Evolutionary conservation across 64 coral and sea anemone species (phyloP).

Genomic region (Dendrophyllia cribrosa): DNA sequence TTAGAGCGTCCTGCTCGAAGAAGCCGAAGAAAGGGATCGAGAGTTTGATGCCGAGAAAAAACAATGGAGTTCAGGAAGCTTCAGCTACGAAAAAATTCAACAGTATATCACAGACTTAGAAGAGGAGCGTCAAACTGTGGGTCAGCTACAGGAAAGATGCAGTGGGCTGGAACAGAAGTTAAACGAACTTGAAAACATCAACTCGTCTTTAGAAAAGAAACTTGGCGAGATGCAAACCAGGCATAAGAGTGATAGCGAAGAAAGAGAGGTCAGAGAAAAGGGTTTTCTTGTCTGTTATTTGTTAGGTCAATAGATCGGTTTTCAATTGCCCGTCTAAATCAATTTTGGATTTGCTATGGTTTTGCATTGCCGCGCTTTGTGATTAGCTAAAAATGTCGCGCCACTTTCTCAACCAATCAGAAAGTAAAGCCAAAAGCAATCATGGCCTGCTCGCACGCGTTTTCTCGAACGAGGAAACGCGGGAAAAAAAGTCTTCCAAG

Average conservation of each 20-base stretch:
- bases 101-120: conserved; percentile 16
- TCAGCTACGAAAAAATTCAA: conserved; percentile 43
- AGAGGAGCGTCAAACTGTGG: conserved; percentile 31
- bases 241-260: conserved; percentile 19
- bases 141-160: conserved; percentile 40
- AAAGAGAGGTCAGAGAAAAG: conserved; percentile 3
- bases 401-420: too few species aligned
- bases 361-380: too few species aligned
- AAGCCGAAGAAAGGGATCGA: conserved; percentile 58
- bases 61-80: conserved; percentile 14
- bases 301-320: too few species aligned
- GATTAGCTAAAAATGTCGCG: too few species aligned
- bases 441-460: too few species aligned
- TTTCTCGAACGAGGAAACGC: too few species aligned
- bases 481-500: too few species aligned
- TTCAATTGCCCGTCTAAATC: too few species aligned
- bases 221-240: background rate
- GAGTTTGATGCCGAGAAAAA: conserved; percentile 38
- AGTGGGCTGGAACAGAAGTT: conserved; percentile 14
- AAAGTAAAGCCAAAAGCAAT: too few species aligned
- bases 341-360: too few species aligned
- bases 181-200: conserved; percentile 11
- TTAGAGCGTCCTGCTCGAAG: conserved; percentile 51
- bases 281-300: too few species aligned
- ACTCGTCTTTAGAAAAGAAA: conserved; percentile 11